phyloP scores from a whole-genome alignment of 53 echinoderm and acorn worm species.

The Temnopleurus reevesii region DNA sequence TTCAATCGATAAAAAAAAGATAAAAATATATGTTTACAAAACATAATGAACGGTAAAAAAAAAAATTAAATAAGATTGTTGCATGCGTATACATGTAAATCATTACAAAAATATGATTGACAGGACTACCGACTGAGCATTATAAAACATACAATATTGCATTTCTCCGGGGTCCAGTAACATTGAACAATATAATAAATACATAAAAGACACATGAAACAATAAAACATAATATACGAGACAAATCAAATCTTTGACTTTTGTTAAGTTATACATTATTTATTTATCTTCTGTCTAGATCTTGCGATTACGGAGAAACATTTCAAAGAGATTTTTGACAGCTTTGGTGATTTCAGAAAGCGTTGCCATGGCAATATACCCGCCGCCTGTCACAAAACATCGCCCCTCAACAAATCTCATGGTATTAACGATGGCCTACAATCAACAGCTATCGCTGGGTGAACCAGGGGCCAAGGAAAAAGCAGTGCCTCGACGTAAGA shows the following conservation, averaged over 20 bases:
- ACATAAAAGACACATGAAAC: not conserved
- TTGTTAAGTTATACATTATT: not conserved
- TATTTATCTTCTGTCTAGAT: not conserved
- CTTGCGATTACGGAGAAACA: not conserved
- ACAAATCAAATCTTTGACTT: not conserved
- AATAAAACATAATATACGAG: not conserved
- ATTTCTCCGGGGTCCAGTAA: too few species aligned
- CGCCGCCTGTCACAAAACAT: not conserved
- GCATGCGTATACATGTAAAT: too few species aligned
- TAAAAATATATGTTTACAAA: too few species aligned
- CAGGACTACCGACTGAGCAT: too few species aligned
- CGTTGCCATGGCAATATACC: not conserved
- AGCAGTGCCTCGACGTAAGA: too few species aligned
- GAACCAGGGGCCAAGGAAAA: not conserved
- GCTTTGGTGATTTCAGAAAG: not conserved
- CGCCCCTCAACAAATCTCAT: not conserved
- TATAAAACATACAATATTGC: too few species aligned
- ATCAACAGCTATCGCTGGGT: conserved; percentile 9
- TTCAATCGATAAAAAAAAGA: too few species aligned
- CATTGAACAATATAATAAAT: too few species aligned
- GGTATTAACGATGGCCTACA: conserved; percentile 8
- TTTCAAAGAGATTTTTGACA: not conserved
- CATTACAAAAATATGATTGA: too few species aligned
- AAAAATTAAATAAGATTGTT: too few species aligned
- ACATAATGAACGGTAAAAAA: too few species aligned